Percentiles rank a stretch among this genome's conserved stretches.
Conservation (phyloP, 2,113 vertebrate species). For the Gnathochromis pfefferi region DNA sequence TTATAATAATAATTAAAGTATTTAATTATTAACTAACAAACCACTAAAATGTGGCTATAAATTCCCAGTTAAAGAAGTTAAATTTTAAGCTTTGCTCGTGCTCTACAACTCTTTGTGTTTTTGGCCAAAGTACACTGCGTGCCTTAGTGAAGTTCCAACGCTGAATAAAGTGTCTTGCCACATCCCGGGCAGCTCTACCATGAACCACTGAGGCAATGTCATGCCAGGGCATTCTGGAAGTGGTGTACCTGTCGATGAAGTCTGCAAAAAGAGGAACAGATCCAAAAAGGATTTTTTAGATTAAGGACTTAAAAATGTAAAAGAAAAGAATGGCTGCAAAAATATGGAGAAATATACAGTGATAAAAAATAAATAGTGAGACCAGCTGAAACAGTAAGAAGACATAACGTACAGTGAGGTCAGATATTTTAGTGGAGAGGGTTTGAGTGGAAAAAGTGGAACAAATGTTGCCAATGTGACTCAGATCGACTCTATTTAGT, state of each 20-base stretch:
- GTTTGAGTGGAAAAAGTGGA: background rate
- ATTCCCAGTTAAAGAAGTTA: background rate
- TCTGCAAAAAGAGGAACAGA: slow-evolving; percentile 54
- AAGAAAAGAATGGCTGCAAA: background rate
- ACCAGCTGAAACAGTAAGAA: background rate
- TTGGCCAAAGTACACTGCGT: background rate
- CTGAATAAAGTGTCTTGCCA: slow-evolving; percentile 95
- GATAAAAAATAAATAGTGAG: background rate
- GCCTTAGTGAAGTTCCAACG: slow-evolving; percentile 99
- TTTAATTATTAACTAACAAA: background rate
- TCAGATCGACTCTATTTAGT: background rate
- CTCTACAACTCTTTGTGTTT: background rate
- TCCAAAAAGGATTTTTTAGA: background rate
- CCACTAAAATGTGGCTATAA: background rate
- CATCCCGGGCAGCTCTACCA: slow-evolving; percentile 83
- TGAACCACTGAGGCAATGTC: slow-evolving; percentile 90
- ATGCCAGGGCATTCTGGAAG: slow-evolving; percentile 96
- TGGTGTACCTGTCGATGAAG: slow-evolving; percentile 92
- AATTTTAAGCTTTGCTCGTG: background rate
- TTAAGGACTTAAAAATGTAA: background rate
- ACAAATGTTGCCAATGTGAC: background rate
- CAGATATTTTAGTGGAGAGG: background rate
- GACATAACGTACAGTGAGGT: background rate
- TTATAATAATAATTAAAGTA: background rate
- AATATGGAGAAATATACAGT: background rate